Evolutionary conservation across 2,113 vertebrate genomes (phyloP), one percentile per base, ranked within the genome.

Genomic region (Corapipo altera): DNA sequence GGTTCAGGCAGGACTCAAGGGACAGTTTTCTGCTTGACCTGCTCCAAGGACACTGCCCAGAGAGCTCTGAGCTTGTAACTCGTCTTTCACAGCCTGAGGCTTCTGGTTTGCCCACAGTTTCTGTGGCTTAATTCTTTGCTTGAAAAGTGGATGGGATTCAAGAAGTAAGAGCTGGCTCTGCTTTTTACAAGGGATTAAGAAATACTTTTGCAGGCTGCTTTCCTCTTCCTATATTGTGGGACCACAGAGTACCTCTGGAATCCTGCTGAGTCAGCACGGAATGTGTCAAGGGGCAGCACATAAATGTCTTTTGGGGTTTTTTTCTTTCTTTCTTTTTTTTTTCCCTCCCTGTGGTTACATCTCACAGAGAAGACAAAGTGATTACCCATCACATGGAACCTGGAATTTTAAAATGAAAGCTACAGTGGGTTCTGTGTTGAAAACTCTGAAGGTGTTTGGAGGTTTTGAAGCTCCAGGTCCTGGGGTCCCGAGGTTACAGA

Each of bases 181-280:
- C 46, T 41, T 95, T 96, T 96, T 94, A 96, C 85, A 80, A 88
- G 94, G 88, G 88, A 95, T 94, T 96, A 95, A 67, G 91, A 95
- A 91, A 87, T 5, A 1, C 7, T 97, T 93, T 67, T 87, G 85
- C 78, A 77, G 78, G 41, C 85, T 94, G 81, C 67, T 92, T 93
- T 93, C 81, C 85, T 83, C 67, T 95, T 96, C 55, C 74, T 88
- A 4, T 59, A 0, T 10, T 26, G 57, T 67, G 79, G 48, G 87
- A 86, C 26, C 81, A 85, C 44, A 66, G 77, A 62, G 19, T 5
- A 5, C 20, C 27, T 61, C 57, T 77, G 89, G 84, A 65, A 43
- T 51, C 41, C 81, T 58, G 49, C 88, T 28, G 69, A 88, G 77
- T 76, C 88, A 76, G 88, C 80, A 39, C 43, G n/a, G 67, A 76